These are phyloP conservation scores for Aricia artaxerxes DNA, from an alignment of 2,888 invertebrate species.

Conservation along the genomic window DNA sequence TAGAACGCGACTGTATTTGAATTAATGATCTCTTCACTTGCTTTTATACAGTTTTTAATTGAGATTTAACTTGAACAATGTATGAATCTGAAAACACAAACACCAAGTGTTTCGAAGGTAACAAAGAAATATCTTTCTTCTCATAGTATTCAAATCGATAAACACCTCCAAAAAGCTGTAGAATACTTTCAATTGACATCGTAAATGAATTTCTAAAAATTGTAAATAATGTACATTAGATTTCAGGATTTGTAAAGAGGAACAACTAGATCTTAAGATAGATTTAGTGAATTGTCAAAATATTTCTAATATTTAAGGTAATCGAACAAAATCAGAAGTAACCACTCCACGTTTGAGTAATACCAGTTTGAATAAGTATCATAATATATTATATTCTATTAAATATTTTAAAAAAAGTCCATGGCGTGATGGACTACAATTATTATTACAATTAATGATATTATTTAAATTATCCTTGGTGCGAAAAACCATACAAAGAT, in stretches of 20 bases:
- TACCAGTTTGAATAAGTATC: no score
- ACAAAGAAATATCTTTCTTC: no score
- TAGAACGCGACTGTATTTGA: neutral
- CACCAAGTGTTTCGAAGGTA: no score
- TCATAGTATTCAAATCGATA: no score
- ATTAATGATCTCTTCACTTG: neutral
- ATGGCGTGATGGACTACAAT: no score
- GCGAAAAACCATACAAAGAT: no score
- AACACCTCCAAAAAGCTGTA: neutral
- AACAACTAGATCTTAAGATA: conserved; percentile 70
- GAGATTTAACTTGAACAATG: neutral
- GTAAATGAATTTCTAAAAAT: conserved; percentile 18
- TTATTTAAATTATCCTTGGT: no score
- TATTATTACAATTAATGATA: no score
- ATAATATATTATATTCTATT: no score
- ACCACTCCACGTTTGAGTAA: neutral
- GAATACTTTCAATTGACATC: neutral
- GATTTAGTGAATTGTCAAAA: conserved; percentile 36
- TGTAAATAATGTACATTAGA: conserved; percentile 48
- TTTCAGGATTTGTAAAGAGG: conserved; percentile 69
- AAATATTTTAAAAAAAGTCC: no score
- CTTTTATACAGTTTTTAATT: neutral
- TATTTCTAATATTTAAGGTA: conserved; percentile 22
- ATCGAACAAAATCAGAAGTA: neutral
- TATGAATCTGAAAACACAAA: neutral